Percentiles rank a stretch among this genome's conserved stretches.
phyloP scores from a whole-genome alignment of 2,888 invertebrate species.

The Stenodema calcarata region DNA sequence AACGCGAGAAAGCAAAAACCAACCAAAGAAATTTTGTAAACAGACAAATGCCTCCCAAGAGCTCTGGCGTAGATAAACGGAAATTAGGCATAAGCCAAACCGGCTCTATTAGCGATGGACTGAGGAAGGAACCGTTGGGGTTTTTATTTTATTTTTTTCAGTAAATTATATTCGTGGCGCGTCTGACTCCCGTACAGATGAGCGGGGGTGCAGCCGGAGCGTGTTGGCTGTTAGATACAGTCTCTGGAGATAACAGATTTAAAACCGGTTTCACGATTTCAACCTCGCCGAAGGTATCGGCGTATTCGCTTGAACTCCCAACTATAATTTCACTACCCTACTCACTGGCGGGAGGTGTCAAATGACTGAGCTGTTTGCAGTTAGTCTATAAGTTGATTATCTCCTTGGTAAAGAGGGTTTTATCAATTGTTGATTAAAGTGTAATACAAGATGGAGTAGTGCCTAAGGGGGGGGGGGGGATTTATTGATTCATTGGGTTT shows the following conservation, averaged over 20 bases:
- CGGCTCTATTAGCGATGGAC: neutral
- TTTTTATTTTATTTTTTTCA: too few relatives aligned
- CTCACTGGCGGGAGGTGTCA: too few relatives aligned
- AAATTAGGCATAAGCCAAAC: neutral
- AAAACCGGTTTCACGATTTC: neutral
- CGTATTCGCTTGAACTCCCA: neutral
- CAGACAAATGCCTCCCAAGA: neutral
- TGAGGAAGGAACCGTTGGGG: neutral
- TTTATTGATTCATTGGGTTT: too few relatives aligned
- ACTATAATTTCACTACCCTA: neutral
- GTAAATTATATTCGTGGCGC: neutral
- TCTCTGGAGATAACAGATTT: neutral
- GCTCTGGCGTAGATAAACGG: neutral
- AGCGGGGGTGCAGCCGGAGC: neutral
- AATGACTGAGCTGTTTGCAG: too few relatives aligned
- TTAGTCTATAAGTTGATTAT: too few relatives aligned
- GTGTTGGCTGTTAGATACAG: neutral
- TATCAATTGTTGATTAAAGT: too few relatives aligned
- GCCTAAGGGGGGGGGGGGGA: too few relatives aligned
- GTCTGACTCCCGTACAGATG: constrained; percentile 1
- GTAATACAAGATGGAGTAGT: too few relatives aligned
- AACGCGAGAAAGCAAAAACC: too few relatives aligned
- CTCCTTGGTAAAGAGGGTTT: too few relatives aligned
- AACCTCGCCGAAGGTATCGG: neutral
- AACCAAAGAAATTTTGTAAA: neutral